Percentiles rank a stretch among this genome's conserved stretches.
Conservation (phyloP, 1,140 invertebrate genomes). For the Hyphantria cunea region DNA sequence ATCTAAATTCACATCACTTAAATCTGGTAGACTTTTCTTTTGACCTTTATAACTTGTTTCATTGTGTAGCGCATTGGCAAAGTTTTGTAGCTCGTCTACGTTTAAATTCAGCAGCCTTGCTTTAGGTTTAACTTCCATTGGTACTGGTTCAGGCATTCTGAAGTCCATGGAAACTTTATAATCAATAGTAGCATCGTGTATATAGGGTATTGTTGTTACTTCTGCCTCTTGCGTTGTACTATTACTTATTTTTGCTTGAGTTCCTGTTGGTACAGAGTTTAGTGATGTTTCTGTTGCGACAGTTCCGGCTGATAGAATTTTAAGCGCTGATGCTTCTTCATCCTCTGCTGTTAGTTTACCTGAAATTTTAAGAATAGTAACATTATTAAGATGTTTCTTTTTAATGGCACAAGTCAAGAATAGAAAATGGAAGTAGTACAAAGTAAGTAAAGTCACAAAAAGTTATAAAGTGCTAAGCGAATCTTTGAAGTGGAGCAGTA, state of each 20-base stretch:
- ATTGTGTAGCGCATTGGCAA: slow-evolving; percentile 71
- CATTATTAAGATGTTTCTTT: not conserved
- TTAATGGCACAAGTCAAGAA: not conserved
- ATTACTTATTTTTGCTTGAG: not conserved
- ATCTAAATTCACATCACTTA: slow-evolving; percentile 73
- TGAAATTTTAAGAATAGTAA: slow-evolving; percentile 39
- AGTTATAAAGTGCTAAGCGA: no score
- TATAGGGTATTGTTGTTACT: slow-evolving; percentile 36
- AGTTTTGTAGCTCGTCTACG: slow-evolving; percentile 70
- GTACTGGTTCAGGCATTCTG: slow-evolving; percentile 34
- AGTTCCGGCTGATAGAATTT: slow-evolving; percentile 1
- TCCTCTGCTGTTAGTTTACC: slow-evolving; percentile 67
- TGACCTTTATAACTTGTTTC: slow-evolving; percentile 48
- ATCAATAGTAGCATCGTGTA: slow-evolving; percentile 24
- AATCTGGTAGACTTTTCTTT: slow-evolving; percentile 54
- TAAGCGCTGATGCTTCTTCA: slow-evolving; percentile 44
- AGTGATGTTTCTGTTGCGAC: slow-evolving; percentile 6
- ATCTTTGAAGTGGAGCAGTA: no score
- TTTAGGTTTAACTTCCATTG: slow-evolving; percentile 47
- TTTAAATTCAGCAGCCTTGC: slow-evolving; percentile 67
- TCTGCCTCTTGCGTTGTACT: slow-evolving; percentile 30
- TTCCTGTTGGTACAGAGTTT: no score
- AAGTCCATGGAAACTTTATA: slow-evolving; percentile 24
- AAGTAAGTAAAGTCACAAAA: no score
- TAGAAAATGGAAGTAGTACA: no score